Conservation (phyloP, 2,113 vertebrate genomes). For the Colistium nudipinnis region DNA sequence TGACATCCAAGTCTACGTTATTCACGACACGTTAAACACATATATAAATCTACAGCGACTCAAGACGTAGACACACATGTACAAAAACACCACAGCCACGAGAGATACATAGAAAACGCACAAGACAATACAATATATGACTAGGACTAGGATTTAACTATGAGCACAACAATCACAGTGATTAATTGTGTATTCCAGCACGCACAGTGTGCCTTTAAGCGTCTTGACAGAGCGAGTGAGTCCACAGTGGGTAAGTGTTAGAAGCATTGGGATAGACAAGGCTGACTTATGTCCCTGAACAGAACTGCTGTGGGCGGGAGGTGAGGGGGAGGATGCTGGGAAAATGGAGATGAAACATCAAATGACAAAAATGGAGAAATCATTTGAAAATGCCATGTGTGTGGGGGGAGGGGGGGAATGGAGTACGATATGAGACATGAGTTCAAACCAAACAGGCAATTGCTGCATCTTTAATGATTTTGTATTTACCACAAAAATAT, state of each 20-base stretch:
- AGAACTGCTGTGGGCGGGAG: conserved; percentile 79
- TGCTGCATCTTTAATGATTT: not conserved
- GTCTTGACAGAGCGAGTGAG: conserved; percentile 37
- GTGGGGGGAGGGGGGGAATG: conserved; percentile 60
- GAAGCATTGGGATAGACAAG: conserved; percentile 69
- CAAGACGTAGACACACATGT: not conserved
- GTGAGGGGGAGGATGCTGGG: conserved; percentile 81
- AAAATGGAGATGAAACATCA: conserved; percentile 78
- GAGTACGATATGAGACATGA: conserved; percentile 65
- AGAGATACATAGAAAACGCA: conserved; percentile 20
- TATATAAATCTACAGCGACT: not conserved
- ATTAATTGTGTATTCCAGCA: conserved; percentile 20
- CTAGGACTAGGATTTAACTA: conserved; percentile 4
- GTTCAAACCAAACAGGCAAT: conserved; percentile 64
- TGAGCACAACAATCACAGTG: conserved; percentile 33
- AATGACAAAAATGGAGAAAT: conserved; percentile 70
- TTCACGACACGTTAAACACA: not conserved
- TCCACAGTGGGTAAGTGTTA: conserved; percentile 54
- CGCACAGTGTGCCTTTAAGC: conserved; percentile 31
- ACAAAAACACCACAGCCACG: conserved; percentile 8
- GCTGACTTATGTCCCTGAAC: conserved; percentile 99
- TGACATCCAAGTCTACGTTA: conserved; percentile 5
- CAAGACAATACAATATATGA: not conserved
- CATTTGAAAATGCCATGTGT: conserved; percentile 67
- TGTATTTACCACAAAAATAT: not conserved